Evolutionary conservation across 2,888 invertebrate species (phyloP), one percentile per base, ranked within the genome.

Genomic region (Eulithis prunata): DNA sequence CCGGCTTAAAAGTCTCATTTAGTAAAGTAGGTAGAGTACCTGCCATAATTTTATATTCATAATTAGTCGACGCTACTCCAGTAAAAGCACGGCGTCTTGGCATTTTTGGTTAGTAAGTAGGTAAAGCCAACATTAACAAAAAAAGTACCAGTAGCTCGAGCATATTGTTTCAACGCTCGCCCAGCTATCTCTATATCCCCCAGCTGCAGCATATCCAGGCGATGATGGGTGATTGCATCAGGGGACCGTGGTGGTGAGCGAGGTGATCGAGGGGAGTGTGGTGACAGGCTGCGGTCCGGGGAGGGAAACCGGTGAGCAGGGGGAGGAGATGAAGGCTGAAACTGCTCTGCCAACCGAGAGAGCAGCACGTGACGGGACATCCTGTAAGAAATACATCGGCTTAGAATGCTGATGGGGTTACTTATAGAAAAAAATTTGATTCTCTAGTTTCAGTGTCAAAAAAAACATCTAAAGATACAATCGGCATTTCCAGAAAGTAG

Each of bases 301-400:
- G 91, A 91, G 0, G 89, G 90, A 70, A 77, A 91, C 52, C 89
- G 85, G 73, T 88, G 91, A 55, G 84, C 84, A 46, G 87, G 84
- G 52, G 86, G 85, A 46, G 89, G 87, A 1, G 90, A 87, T 0
- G 88, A 79, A 1, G 86, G 82, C 81, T 87, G 88, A 78, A 92
- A 92, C 85, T 91, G 91, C 83, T 93, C 92, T 66, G 90, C 91
- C 79, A 93, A 80, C 57, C 92, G 88, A 21, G 91, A 91, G 62
- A 93, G 82, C 47, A 93, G 85, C 74, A 91, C 88, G 84, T 92
- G 91, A 41, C 92, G 88, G 12, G 92, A 92, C 92, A 93, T 93
- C 76, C 90, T 91, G 76, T 3, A 62, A 56, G 56, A 56, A 4
- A 55, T 28, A 47, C 21, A 10, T 11, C 10, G 11, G 45, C n/a